phyloP scores from a whole-genome alignment of 2,113 vertebrate species.

The Crotalus tigris region DNA sequence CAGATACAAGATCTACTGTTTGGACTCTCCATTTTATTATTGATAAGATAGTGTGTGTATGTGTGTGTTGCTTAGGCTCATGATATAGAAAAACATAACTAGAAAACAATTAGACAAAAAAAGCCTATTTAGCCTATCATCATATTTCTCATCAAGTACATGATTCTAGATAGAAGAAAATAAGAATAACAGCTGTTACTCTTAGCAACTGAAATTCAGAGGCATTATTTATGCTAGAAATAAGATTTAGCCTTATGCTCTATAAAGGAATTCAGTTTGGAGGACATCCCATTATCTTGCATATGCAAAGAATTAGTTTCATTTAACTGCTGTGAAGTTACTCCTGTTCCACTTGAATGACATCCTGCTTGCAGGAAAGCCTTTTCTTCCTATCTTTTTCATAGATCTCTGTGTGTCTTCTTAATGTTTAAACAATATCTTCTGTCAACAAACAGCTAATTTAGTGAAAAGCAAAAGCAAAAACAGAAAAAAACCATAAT shows the following conservation, averaged over 20 bases:
- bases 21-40: background rate
- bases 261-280: background rate
- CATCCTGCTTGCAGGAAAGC: background rate
- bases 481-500: constrained; percentile 2
- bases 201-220: background rate
- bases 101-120: background rate
- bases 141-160: background rate
- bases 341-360: background rate
- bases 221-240: background rate
- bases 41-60: background rate
- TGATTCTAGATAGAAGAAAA: background rate
- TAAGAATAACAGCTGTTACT: background rate
- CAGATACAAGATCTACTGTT: background rate
- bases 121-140: background rate
- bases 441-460: constrained; percentile 53
- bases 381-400: background rate
- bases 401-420: constrained; percentile 40
- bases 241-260: background rate
- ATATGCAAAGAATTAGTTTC: background rate
- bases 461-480: constrained; percentile 39
- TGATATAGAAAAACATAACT: background rate
- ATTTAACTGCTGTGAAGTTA: background rate
- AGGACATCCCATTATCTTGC: background rate
- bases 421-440: background rate
- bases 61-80: background rate